phyloP scores from a whole-genome alignment of 2,797 vertebrate species.

The Valencia hispanica region DNA sequence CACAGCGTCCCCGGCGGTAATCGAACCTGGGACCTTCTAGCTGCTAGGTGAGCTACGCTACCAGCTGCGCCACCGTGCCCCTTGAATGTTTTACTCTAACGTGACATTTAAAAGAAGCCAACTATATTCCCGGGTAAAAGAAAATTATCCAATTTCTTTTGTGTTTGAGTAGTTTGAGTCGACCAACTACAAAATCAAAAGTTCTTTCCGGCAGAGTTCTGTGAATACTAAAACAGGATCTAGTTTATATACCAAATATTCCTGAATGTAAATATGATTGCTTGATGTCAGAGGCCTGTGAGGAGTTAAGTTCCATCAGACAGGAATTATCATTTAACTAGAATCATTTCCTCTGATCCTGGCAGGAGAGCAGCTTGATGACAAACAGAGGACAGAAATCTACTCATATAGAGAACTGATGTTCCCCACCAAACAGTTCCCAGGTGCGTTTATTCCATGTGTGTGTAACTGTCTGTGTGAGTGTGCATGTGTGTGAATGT shows the following conservation, averaged over 20 bases:
- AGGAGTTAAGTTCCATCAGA: not conserved
- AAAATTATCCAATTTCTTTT: too few relatives aligned
- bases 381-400: conserved; percentile 44
- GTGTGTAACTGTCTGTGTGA: conserved; percentile 29
- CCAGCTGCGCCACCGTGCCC: too few relatives aligned
- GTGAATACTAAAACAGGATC: not conserved
- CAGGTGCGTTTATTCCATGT: conserved; percentile 52
- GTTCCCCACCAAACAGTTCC: conserved; percentile 44
- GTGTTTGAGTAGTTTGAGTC: not conserved
- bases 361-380: conserved; percentile 51
- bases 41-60: too few relatives aligned
- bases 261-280: conserved; percentile 8
- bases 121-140: too few relatives aligned
- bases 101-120: too few relatives aligned
- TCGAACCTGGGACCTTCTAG: too few relatives aligned
- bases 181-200: not conserved
- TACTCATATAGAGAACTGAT: conserved; percentile 25
- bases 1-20: too few relatives aligned
- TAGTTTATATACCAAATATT: conserved; percentile 7
- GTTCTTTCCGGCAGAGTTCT: not conserved
- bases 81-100: too few relatives aligned
- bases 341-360: not conserved
- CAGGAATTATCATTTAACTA: conserved; percentile 11
- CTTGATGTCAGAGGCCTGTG: not conserved
- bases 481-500: conserved; percentile 35